Evolutionary conservation across 1,140 invertebrate genomes (phyloP).

Genomic region (Oryzaephilus surinamensis): DNA sequence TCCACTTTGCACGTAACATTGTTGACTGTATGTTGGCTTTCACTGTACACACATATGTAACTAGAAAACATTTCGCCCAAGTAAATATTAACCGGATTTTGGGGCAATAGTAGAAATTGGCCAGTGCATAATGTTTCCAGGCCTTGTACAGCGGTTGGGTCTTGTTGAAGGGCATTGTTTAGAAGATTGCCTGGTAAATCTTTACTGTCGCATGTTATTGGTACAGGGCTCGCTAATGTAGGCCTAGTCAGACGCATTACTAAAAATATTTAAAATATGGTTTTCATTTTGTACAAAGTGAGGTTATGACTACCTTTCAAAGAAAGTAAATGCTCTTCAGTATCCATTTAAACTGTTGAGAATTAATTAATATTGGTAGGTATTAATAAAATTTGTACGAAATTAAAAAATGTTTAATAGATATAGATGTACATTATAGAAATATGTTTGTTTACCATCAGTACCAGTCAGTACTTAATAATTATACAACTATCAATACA

Average conservation of each 20-base stretch:
- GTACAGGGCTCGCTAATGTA: slow-evolving; percentile 64
- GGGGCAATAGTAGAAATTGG: slow-evolving; percentile 83
- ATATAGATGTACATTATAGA: too few relatives aligned
- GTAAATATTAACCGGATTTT: slow-evolving; percentile 83
- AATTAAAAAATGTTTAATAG: too few relatives aligned
- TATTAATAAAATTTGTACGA: too few relatives aligned
- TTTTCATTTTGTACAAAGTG: neutral
- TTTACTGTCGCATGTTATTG: slow-evolving; percentile 70
- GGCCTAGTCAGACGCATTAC: slow-evolving; percentile 92
- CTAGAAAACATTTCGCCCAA: slow-evolving; percentile 95
- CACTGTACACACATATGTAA: slow-evolving; percentile 95
- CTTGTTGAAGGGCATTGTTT: slow-evolving; percentile 62
- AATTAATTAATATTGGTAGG: too few relatives aligned
- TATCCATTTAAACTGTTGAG: too few relatives aligned
- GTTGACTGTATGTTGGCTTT: slow-evolving; percentile 70
- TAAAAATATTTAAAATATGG: slow-evolving; percentile 31
- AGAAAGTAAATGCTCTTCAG: slow-evolving; percentile 30
- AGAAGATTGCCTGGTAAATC: slow-evolving; percentile 75
- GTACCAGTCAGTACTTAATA: too few relatives aligned
- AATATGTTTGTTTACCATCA: too few relatives aligned
- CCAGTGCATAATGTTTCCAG: slow-evolving; percentile 75
- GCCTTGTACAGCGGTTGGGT: slow-evolving; percentile 63
- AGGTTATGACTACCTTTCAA: slow-evolving; percentile 27
- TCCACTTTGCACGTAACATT: slow-evolving; percentile 79
- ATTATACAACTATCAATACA: too few relatives aligned